Base-by-base conservation (phyloP, 2,888 invertebrate genomes). In the Troilus luridus region DNA sequence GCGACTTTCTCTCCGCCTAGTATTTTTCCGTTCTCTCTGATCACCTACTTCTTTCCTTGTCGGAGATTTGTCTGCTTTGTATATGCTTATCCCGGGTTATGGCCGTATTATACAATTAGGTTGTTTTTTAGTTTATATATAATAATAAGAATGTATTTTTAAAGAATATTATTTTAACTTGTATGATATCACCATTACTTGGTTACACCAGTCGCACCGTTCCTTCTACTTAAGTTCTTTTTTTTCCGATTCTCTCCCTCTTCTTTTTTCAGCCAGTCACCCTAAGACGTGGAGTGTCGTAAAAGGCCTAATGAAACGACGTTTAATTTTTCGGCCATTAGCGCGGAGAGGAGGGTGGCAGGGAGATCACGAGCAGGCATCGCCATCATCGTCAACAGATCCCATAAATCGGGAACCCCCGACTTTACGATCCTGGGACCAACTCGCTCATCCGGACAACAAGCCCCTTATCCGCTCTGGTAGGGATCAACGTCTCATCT, bases 401-500 rank as follows among this genome's bases (percentile, higher is more conserved):
- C 5, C 85, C 85, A 85, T 85, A 85, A 85, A 85, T 85, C 56
- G 56, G 85, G 54, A 54, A 11, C 85, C 41, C 85, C 85, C 85
- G 21, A n/a, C 56, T 85, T 85, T 85, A 85, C 56, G 56, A 56
- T 24, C 5, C 56, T n/a, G 9, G 56, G 56, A n/a, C 85, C 85
- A n/a, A 58, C 21, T 58, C 85, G 85, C 85, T 85, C 85, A 85
- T 21, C 85, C 85, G 85, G 56, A 85, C 56, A 85, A 85, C 85
- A 85, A 85, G 85, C 85, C 85, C 56, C 85, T 85, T 85, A 85
- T 77, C 72, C 72, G 19, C n/a, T 56, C 85, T 21, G 21, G n/a
- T 58, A 2, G 3, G 54, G 56, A 85, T 58, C 19, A 85, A 17
- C 85, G 56, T 85, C 85, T 85, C 56, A 56, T 85, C 58, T 85